Base-by-base conservation (phyloP, 2,888 invertebrate species). In the Lacanobia wlatinum region DNA sequence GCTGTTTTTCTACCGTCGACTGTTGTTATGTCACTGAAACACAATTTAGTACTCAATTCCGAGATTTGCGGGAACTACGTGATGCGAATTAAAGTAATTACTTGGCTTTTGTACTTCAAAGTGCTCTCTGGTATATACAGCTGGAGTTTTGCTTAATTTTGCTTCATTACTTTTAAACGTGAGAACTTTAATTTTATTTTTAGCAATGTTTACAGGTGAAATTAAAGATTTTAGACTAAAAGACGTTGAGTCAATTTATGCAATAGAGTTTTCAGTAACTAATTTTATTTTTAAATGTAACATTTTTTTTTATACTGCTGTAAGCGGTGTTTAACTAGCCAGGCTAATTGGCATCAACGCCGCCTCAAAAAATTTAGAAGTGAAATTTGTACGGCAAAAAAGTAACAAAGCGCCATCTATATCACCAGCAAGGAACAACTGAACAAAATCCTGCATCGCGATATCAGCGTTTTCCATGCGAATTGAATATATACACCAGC, bases 31-130 rank as follows among this genome's bases (percentile, higher is more conserved):
- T 61, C 52, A 79, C 43, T 46, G 53, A 61, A 63, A 72, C 70
- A 72, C 46, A 80, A 78, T 76, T 82, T 52, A 58, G 43, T 80
- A 73, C 71, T 80, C 76, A 82, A 70, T 69, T 70, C 52, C n/a
- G 59, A 61, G 59, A 71, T 72, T 76, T 65, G 65, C 50, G 61
- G 46, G 59, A 9, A 58, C 52, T 70, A 80, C 78, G 76, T 77
- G 75, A 70, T 38, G 67, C n/a, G 69, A 82, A 82, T 85, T 72
- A 68, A 70, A 75, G 69, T 66, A 70, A 83, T 82, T 83, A 75
- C 64, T 60, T 34, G 18, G 43, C 43, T 9, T 68, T 70, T 72
- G 34, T 67, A 48, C 70, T 78, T 79, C 58, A 65, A 79, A 75
- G 60, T 59, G 75, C 61, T 79, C 62, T 63, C 50, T 59, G n/a